Evolutionary conservation across 2,113 vertebrate species (phyloP), one percentile per base, ranked within the genome.

Genomic region (Ailurus styani): DNA sequence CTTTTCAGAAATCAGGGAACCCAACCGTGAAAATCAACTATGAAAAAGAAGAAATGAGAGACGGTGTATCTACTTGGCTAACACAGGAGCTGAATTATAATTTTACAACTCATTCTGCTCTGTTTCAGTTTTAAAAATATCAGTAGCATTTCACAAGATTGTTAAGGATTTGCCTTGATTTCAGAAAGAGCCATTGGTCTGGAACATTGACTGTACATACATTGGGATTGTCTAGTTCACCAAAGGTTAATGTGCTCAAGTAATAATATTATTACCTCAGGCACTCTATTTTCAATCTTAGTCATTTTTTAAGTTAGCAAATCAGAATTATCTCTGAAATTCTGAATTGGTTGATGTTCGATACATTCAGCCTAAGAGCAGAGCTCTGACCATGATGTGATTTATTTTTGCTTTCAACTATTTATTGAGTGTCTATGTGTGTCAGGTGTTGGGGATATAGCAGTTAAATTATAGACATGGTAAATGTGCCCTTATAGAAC

Each of bases 21-120:
- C 40, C 47, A 95, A 77, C 40, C 88, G 88, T 91, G 66, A 25
- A 94, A 78, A 89, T 94, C 79, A 89, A 40, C 34, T 85, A 66
- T 81, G 27, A 57, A 92, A 89, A 85, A 78, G 23, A 54, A 78
- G 70, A 91, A 87, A 77, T 60, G n/a, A 70, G 21, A 83, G 29
- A 6, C 50, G n/a, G 29, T 62, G 1, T 72, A n/a, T 52, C 31
- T 89, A 21, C 27, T 81, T 79, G 11, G 17, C 50, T 84, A 84
- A 85, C 31, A 54, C 57, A 64, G 37, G 27, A 64, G 20, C 37
- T 64, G 37, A 75, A 72, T 89, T 72, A 85, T 18, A 55, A 47
- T 91, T 94, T 54, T 64, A 54, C 31, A 88, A 42, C 78, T 77
- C 45, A 94, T 81, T 52, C 20, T 40, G 3, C 20, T 91, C 34